A percentile compares a stretch with the other conserved stretches of the same genome.
phyloP scores from a whole-genome alignment of 2,113 vertebrate species.

The Platysternon megacephalum region DNA sequence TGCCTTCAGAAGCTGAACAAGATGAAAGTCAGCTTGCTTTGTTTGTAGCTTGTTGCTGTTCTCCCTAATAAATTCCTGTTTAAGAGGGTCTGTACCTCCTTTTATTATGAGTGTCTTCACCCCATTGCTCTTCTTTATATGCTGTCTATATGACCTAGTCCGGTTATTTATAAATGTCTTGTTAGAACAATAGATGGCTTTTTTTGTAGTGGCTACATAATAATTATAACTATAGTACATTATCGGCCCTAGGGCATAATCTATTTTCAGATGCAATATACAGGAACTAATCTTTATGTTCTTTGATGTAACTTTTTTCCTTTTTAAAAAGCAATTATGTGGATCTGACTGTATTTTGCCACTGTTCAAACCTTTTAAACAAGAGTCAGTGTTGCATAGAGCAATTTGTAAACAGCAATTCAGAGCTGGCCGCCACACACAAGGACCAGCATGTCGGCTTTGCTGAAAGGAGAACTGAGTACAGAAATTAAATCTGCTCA shows the following conservation, averaged over 20 bases:
- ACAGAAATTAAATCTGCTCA: background rate
- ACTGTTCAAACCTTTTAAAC: conserved; percentile 18
- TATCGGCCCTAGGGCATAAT: conserved; percentile 37
- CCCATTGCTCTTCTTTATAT: background rate
- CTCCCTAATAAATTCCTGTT: conserved; percentile 22
- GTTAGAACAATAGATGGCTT: conserved; percentile 46
- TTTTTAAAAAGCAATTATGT: conserved; percentile 34
- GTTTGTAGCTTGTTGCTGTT: background rate
- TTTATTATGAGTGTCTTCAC: background rate
- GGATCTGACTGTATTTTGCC: conserved; percentile 21
- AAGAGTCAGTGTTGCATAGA: conserved; percentile 15
- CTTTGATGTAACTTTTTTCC: conserved; percentile 41
- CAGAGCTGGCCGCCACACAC: background rate
- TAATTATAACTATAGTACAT: background rate
- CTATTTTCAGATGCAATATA: conserved; percentile 27
- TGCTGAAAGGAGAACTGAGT: background rate
- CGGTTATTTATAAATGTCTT: conserved; percentile 32
- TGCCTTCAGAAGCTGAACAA: background rate
- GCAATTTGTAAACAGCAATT: background rate
- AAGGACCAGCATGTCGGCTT: background rate
- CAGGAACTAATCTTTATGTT: conserved; percentile 5
- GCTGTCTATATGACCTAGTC: background rate
- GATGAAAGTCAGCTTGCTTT: accelerated
- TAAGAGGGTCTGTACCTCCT: background rate
- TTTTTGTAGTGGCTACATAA: conserved; percentile 43